These are phyloP conservation scores for Sarotherodon lohbergeri DNA, from an alignment of 2,113 vertebrate species.

Conservation along the genomic window DNA sequence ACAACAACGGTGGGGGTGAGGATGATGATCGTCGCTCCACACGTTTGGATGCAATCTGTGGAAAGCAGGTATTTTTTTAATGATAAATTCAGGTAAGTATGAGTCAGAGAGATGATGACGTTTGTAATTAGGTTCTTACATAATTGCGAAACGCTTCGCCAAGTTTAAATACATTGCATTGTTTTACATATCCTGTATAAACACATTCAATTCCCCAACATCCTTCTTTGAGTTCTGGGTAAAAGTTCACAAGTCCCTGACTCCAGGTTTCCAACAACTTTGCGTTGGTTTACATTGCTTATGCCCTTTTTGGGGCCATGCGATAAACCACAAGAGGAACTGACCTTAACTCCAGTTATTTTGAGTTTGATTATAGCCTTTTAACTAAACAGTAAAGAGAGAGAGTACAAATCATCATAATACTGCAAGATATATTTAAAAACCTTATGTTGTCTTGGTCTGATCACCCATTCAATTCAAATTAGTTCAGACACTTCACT, in stretches of 20 bases:
- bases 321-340: neutral
- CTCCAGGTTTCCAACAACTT: neutral
- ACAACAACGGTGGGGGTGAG: neutral
- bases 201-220: neutral
- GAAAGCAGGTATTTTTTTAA: neutral
- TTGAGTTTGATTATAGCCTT: neutral
- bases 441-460: neutral
- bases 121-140: neutral
- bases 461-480: neutral
- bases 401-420: neutral
- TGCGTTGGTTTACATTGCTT: neutral
- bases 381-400: neutral
- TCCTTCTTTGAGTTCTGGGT: neutral
- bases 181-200: slow-evolving; percentile 2
- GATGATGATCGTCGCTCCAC: neutral
- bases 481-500: neutral
- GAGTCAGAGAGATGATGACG: neutral
- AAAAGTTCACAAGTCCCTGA: neutral
- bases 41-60: neutral
- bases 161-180: neutral
- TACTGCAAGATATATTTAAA: neutral
- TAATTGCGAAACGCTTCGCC: neutral
- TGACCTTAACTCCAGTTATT: neutral
- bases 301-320: neutral
- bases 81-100: neutral